Evolutionary conservation across 2,113 vertebrate genomes (phyloP).

Genomic region (Rhea americana): DNA sequence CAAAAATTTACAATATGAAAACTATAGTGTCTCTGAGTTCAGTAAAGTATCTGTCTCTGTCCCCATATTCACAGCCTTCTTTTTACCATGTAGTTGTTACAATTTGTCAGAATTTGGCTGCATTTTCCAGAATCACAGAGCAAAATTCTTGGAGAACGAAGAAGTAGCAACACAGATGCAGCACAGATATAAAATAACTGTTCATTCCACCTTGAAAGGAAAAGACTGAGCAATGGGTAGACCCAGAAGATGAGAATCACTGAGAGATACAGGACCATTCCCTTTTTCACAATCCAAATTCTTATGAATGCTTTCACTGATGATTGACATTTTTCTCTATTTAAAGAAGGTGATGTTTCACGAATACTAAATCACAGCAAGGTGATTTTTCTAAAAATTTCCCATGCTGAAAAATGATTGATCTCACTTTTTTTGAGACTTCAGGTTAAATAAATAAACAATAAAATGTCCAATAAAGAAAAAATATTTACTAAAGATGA

Average conservation of each 20-base stretch:
- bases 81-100: not conserved
- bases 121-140: not conserved
- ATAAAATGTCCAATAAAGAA: not conserved
- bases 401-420: not conserved
- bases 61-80: not conserved
- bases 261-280: not conserved
- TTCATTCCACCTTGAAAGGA: not conserved
- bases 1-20: not conserved
- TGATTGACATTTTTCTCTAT: not conserved
- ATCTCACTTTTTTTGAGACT: not conserved
- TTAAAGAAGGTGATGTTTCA: not conserved
- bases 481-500: slow-evolving; percentile 7
- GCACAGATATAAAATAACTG: not conserved
- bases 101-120: not conserved
- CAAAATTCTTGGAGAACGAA: not conserved
- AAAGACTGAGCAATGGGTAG: not conserved
- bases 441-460: slow-evolving; percentile 7
- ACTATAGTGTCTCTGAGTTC: not conserved
- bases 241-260: not conserved
- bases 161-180: accelerated
- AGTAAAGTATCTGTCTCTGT: not conserved
- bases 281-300: not conserved
- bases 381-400: not conserved
- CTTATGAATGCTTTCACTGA: not conserved
- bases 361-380: not conserved